Conservation (phyloP, 2,888 invertebrate species). For the Icerya purchasi region DNA sequence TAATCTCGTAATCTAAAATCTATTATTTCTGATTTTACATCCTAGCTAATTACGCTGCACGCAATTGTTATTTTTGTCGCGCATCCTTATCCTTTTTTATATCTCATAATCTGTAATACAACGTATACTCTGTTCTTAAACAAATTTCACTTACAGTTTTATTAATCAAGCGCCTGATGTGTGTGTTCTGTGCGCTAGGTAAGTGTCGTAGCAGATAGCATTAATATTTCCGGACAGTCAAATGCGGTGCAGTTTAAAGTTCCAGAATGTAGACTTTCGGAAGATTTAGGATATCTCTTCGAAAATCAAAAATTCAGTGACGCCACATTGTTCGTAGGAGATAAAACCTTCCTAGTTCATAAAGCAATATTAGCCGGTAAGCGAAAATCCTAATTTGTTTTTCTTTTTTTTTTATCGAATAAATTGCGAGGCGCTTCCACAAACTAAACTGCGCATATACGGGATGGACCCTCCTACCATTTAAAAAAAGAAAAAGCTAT, state of each 20-base stretch:
- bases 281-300: conserved; percentile 84
- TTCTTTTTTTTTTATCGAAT: not conserved
- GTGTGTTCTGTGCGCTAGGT: no score
- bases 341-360: conserved; percentile 81
- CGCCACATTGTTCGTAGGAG: conserved; percentile 81
- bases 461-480: not conserved
- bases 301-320: conserved; percentile 96
- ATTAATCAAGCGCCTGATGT: no score
- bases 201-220: conserved; percentile 94
- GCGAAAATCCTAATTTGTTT: not conserved
- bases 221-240: conserved; percentile 96
- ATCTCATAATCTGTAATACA: no score
- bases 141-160: no score
- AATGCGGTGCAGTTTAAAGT: conserved; percentile 95
- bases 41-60: no score
- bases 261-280: conserved; percentile 78
- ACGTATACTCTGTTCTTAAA: no score
- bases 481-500: not conserved
- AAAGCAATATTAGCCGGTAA: conserved; percentile 88
- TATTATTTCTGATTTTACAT: no score
- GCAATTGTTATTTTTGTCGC: no score
- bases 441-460: not conserved
- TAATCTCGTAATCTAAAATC: no score
- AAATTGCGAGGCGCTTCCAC: no score
- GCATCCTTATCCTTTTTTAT: no score